These are phyloP conservation scores for Thalassarche chlororhynchos DNA, from an alignment of 2,113 vertebrate species.

Conservation along the genomic window DNA sequence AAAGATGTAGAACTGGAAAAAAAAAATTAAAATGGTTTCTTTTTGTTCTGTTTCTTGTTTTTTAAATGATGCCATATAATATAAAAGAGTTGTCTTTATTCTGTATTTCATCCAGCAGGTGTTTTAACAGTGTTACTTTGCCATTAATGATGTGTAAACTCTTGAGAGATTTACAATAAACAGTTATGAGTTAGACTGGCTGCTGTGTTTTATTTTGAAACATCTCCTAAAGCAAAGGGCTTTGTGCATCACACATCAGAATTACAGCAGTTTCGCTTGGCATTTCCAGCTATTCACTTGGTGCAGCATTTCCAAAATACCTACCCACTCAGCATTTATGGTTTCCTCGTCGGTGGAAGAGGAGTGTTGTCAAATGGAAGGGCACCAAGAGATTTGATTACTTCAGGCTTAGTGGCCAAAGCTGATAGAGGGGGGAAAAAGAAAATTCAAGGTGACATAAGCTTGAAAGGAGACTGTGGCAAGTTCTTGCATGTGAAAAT, in stretches of 20 bases:
- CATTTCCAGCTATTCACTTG: not conserved
- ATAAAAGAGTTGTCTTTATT: constrained; percentile 52
- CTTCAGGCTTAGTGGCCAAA: not conserved
- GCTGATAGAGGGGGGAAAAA: not conserved
- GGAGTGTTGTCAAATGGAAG: not conserved
- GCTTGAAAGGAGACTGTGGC: not conserved
- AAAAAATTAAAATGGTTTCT: not conserved
- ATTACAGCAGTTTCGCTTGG: not conserved
- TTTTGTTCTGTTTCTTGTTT: constrained; percentile 26
- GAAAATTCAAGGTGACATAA: not conserved
- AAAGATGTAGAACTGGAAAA: constrained; percentile 25
- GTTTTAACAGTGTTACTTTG: constrained; percentile 70
- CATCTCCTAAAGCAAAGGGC: not conserved
- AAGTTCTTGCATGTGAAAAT: not conserved
- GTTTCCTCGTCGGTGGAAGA: not conserved
- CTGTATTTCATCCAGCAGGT: constrained; percentile 66
- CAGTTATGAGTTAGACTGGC: constrained; percentile 22
- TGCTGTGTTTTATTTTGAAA: not conserved
- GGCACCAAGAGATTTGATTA: not conserved
- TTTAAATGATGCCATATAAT: constrained; percentile 29
- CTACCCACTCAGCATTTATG: not conserved
- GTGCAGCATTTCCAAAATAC: not conserved
- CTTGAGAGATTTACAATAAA: constrained; percentile 76
- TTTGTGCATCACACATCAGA: not conserved
- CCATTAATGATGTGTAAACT: constrained; percentile 68